A percentile compares a stretch with the other conserved stretches of the same genome.
phyloP scores from a whole-genome alignment of 2,113 vertebrate species.

The Hippocampus zosterae region DNA sequence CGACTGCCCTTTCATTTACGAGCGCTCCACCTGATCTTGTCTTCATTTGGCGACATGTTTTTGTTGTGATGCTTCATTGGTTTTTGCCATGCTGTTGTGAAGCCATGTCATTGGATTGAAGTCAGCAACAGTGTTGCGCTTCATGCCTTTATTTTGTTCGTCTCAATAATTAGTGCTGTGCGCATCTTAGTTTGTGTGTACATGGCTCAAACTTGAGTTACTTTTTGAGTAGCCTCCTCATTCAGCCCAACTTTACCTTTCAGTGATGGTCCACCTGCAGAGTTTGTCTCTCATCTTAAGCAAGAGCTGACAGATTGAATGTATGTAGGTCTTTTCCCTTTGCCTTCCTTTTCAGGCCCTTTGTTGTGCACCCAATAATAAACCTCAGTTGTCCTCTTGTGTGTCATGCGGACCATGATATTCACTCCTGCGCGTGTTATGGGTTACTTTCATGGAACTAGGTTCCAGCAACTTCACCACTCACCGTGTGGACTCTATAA shows the following conservation, averaged over 20 bases:
- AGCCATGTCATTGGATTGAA: constrained; percentile 19
- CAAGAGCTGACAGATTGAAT: constrained; percentile 15
- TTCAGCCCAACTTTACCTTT: neutral
- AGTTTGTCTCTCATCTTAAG: neutral
- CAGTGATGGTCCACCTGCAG: neutral
- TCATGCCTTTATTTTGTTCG: neutral
- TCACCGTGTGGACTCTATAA: neutral
- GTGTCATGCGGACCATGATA: constrained; percentile 25
- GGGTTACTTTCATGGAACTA: constrained; percentile 12
- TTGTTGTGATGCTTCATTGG: constrained; percentile 13
- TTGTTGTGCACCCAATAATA: constrained; percentile 28
- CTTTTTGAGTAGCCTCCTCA: neutral
- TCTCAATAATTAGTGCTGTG: neutral
- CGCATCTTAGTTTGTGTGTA: neutral
- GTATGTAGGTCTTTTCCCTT: constrained; percentile 14
- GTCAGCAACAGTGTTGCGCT: neutral
- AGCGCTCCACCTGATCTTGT: constrained; percentile 21
- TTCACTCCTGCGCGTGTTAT: constrained; percentile 3
- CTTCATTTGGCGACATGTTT: constrained; percentile 31
- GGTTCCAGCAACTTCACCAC: neutral
- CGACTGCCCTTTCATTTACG: constrained; percentile 16
- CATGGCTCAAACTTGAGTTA: neutral
- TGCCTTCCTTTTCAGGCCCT: constrained; percentile 15
- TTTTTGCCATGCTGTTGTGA: constrained; percentile 14
- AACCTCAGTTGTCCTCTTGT: constrained; percentile 17